Evolutionary conservation across 2,113 vertebrate species (phyloP), one percentile per base, ranked within the genome.

Genomic region (Boulengeromyrus knoepffleri): DNA sequence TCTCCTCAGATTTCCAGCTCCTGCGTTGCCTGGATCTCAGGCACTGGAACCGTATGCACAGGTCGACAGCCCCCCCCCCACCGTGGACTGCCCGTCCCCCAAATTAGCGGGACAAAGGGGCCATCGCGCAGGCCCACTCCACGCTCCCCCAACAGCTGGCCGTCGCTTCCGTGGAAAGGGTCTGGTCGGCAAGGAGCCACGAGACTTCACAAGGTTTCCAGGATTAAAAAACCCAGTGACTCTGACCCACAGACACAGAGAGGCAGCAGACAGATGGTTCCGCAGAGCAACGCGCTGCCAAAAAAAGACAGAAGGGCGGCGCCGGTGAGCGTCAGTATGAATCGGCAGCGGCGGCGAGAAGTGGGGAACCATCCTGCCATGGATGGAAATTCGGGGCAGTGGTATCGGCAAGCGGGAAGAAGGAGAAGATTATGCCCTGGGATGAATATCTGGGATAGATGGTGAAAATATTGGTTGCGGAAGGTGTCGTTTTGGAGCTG

Each of bases 201-300:
- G 90, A 93, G 96, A 97, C 97, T 98, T 98, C 96, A 97, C 96
- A 97, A 97, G 96, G 96, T 97, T 98, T 98, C 97, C 96, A 97
- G 96, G 96, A 97, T 97, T 93, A 92, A 92, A 93, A 96, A 97
- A 96, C 93, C 94, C 92, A 97, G 97, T 97, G 97, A 97, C 97
- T 98, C 98, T 99, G 98, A 97, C 98, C 99, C 96, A 96, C 95
- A 96, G 96, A 95, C 89, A 95, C 96, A 97, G 96, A 96, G 97
- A 97, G 97, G 97, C 96, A 97, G 97, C 97, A 98, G 98, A 99
- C 98, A 99, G 98, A 99, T 99, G 98, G 98, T 98, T 98, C 96
- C 96, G 96, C 97, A 96, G 97, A 97, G 96, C 95, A 96, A 93
- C 94, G 92, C 95, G 96, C 96, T 99, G 98, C 98, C 98, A 99